Base-by-base conservation (phyloP, 2,797 vertebrate species). In the Neosilurus hyrtlii region DNA sequence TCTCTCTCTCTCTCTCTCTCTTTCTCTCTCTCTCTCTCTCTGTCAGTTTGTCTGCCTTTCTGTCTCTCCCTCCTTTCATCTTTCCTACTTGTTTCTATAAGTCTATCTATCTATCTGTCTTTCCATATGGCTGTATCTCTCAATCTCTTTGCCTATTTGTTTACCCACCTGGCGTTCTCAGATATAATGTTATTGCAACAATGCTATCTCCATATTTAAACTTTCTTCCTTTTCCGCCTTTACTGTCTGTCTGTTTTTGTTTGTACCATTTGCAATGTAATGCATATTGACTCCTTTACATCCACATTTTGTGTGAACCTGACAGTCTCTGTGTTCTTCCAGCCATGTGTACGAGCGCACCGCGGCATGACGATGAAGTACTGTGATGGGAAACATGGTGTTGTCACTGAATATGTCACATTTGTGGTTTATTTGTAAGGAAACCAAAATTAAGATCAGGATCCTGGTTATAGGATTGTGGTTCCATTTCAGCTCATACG, bases 371-470 rank as follows among this genome's bases (percentile, higher is more conserved):
- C 37, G 35, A 49, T 70, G 18, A 14, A 67, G 74, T 70, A 67
- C 59, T 35, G 67, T 9, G 3, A 24, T 35, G 67, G 43, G 70
- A 80, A 72, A 37, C 52, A 9, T 16, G 9, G 12, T 68, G n/a
- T 24, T 62, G 24, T 68, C 37, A 61, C 54, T 2, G 43, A 18
- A 11, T 75, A 22, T 30, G 83, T 81, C 83, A 84, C 10, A n/a
- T 22, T 57, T 52, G 62, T 52, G 83, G 61, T 73, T 51, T 30
- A 71, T 56, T 79, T 5, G 11, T 84, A 79, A 84, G 66, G 35
- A 67, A 52, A 79, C 24, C 26, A 24, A 72, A 71, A 61, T 66
- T 65, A 20, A 65, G 59, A 57, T 80, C 43, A n/a, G 77, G 57
- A 54, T 49, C 51, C 70, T 18, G 68, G 68, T 66, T 61, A 59